Base-by-base conservation (phyloP, 1,140 invertebrate species). In the Zelostemma sp. region DNA sequence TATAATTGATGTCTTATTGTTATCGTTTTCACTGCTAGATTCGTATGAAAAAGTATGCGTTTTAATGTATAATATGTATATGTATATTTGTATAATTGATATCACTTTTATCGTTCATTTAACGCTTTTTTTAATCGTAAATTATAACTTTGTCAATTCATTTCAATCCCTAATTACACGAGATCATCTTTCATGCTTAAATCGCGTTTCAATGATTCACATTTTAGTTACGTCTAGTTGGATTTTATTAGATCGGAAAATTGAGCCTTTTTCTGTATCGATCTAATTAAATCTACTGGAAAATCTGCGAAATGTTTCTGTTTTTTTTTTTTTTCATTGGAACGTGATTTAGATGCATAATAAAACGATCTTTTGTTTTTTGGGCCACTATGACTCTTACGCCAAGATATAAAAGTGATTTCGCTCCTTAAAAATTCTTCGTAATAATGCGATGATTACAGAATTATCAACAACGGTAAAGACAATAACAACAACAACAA, bases 21-120 rank as follows among this genome's bases (percentile, higher is more conserved):
- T 65, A 19, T 54, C 35, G 62, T 46, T 58, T 48, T 62, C 50
- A 56, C 57, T 63, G 64, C 45, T 47, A 25, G 45, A 53, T 56
- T 76, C 59, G 75, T 77, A 75, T 77, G 75, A 77, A 77, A 77
- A 77, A 75, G 75, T 77, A 77, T 64, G 69, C 61, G 56, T 53
- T 72, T 66, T 63, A 67, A 73, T 65, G 55, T 58, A 58, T 58
- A 48, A 11, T 43, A 46, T 47, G 56, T 61, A n/a, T n/a, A 56
- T 68, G 21, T 61, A 41, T 47, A 41, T 54, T 14, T 47, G 21
- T 50, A 41, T 45, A 55, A 43, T 21, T 48, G n/a, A 19, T 46
- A 40, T 54, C 41, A 49, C 40, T 59, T 47, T 70, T 12, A 25
- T 45, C 48, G 19, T 49, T 41, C 18, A 48, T 48, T 58, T 40